Base-by-base conservation (phyloP, 2,888 invertebrate species). In the Crematogaster levior region DNA sequence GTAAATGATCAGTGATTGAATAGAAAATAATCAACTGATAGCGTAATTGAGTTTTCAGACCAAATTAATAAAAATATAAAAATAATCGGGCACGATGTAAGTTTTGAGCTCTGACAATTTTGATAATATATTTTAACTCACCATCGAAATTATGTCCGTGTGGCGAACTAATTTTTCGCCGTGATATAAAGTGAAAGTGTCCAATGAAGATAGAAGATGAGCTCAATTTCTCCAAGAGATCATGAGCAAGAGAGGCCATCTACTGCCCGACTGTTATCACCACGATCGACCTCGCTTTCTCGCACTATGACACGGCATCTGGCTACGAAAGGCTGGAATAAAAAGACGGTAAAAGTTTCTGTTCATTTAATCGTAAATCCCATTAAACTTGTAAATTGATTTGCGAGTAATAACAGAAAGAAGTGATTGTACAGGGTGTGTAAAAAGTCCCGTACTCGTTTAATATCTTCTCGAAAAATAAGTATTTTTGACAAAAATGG, bases 121-220 rank as follows among this genome's bases (percentile, higher is more conserved):
- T 24, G 7, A 30, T n/a, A 9, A 63, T 15, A 40, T 12, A 24
- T 21, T 63, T 63, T 18, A 7, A 63, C 3, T 5, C 1, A 5
- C 43, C 40, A 40, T 6, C 7, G 6, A 27, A 72, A 30, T 79
- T 40, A 77, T 73, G 79, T 65, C 46, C 60, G 46, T 79, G 61
- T 34, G 56, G 56, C 46, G 74, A 75, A 72, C 66, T 83, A 86
- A 85, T 81, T 83, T 84, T 84, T 77, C 72, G 63, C n/a, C n/a
- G n/a, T n/a, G n/a, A n/a, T 46, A 72, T 58, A 73, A 63, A 86
- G 90, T 88, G 90, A 90, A 88, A 87, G 88, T 88, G 89, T 88
- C 40, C 60, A 72, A 24, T 82, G 74, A 90, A 61, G 83, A 79
- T 80, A 84, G 84, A 72, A 81, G 82, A 84, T 72, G 82, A 85